Evolutionary conservation across 1,140 invertebrate genomes (phyloP).

Genomic region (Ceratina calcarata): DNA sequence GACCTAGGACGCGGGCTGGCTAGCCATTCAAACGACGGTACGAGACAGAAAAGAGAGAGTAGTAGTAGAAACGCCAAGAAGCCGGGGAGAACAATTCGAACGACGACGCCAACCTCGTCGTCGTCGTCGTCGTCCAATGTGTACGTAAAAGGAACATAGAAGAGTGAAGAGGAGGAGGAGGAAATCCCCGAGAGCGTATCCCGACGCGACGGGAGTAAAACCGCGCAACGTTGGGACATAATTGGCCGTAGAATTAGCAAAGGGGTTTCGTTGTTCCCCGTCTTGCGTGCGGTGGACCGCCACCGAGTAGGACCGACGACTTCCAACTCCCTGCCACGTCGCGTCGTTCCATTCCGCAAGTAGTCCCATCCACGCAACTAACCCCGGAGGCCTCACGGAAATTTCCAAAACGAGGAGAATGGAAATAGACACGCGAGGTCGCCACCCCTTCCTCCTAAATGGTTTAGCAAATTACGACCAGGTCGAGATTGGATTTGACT

Average conservation of each 20-base stretch:
- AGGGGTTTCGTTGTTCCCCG: conserved; percentile 56
- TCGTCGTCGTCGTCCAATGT: conserved; percentile 36
- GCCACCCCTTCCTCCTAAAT: conserved; percentile 58
- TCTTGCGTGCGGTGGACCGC: conserved; percentile 66
- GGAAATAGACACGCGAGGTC: conserved; percentile 65
- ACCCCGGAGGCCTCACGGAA: conserved; percentile 41
- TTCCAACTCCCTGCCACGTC: not conserved
- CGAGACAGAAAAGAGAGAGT: not conserved
- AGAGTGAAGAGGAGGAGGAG: not conserved
- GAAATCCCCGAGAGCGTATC: conserved; percentile 43
- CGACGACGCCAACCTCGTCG: no score
- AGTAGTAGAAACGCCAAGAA: conserved; percentile 29
- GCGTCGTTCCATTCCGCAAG: not conserved
- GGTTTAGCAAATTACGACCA: conserved; percentile 71
- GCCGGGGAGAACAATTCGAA: conserved; percentile 41
- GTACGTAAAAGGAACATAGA: conserved; percentile 33
- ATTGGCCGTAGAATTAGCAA: conserved; percentile 74
- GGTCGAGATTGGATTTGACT: conserved; percentile 72
- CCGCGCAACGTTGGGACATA: conserved; percentile 66
- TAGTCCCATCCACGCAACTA: not conserved
- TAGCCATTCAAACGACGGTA: conserved; percentile 8
- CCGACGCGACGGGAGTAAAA: conserved; percentile 48
- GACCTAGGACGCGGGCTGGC: conserved; percentile 13
- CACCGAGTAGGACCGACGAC: conserved; percentile 45
- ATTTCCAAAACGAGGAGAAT: conserved; percentile 70